These are phyloP conservation scores for Nasonia giraulti DNA, from an alignment of 1,140 invertebrate species.

Conservation along the genomic window DNA sequence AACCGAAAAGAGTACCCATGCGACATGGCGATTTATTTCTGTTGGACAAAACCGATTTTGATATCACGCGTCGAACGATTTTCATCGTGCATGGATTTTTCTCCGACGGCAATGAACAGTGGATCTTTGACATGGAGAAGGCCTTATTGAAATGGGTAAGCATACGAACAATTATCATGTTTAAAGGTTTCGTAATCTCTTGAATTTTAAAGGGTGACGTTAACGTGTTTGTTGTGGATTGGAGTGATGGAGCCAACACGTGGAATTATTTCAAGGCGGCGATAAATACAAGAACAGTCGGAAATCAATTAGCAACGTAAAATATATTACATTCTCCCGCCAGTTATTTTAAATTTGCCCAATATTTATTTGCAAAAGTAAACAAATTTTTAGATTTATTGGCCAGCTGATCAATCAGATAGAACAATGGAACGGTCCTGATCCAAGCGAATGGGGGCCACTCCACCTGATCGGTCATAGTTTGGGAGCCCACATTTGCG, in stretches of 20 bases:
- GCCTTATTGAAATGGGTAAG: constrained; percentile 74
- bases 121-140: constrained; percentile 74
- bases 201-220: constrained; percentile 70
- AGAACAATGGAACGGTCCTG: neutral
- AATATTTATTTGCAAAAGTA: neutral
- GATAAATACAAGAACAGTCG: constrained; percentile 75
- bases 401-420: neutral
- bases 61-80: constrained; percentile 71
- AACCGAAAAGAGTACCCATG: constrained; percentile 59
- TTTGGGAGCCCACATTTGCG: constrained; percentile 20
- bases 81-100: constrained; percentile 78
- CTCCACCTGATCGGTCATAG: constrained; percentile 29
- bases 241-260: constrained; percentile 76
- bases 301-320: constrained; percentile 74
- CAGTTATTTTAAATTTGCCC: neutral
- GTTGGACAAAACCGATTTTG: constrained; percentile 76
- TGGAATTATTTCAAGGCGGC: constrained; percentile 79
- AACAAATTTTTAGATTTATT: neutral
- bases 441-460: constrained; percentile 3
- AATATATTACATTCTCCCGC: neutral
- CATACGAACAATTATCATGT: neutral
- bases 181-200: neutral
- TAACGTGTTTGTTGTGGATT: constrained; percentile 77
- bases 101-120: constrained; percentile 73
- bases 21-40: constrained; percentile 72